phyloP scores from a whole-genome alignment of 1,140 invertebrate genomes.

The Polyergus mexicanus region DNA sequence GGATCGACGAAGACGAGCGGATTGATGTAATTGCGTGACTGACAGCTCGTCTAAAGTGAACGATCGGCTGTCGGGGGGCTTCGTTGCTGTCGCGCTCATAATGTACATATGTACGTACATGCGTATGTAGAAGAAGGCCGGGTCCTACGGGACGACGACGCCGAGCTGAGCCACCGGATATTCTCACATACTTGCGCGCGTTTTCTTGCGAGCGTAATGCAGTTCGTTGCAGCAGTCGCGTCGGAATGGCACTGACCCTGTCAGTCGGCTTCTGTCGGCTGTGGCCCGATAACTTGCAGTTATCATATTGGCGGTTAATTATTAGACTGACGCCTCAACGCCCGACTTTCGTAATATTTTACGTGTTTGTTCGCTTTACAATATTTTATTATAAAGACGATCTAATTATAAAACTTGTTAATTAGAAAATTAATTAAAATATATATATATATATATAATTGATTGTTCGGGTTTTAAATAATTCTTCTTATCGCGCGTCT shows the following conservation, averaged over 20 bases:
- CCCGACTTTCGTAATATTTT: not conserved
- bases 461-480: not conserved
- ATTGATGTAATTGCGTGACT: conserved; percentile 80
- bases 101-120: conserved; percentile 35
- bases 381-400: not conserved
- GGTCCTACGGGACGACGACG: conserved; percentile 37
- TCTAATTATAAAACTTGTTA: not conserved
- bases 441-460: not conserved
- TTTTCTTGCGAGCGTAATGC: conserved; percentile 46
- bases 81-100: conserved; percentile 56
- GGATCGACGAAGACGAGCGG: conserved; percentile 57
- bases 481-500: no score
- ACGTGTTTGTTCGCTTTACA: not conserved
- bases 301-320: conserved; percentile 37
- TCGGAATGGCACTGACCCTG: conserved; percentile 64
- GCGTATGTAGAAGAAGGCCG: conserved; percentile 51
- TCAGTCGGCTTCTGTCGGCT: conserved; percentile 31
- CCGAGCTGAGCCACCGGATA: conserved; percentile 68
- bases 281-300: conserved; percentile 16
- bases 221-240: conserved; percentile 9
- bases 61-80: conserved; percentile 65
- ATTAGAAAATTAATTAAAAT: not conserved
- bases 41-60: conserved; percentile 75
- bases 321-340: not conserved
- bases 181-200: conserved; percentile 58